Evolutionary conservation across 2,888 invertebrate species (phyloP), one percentile per base, ranked within the genome.

Genomic region (Trimorus sp.): DNA sequence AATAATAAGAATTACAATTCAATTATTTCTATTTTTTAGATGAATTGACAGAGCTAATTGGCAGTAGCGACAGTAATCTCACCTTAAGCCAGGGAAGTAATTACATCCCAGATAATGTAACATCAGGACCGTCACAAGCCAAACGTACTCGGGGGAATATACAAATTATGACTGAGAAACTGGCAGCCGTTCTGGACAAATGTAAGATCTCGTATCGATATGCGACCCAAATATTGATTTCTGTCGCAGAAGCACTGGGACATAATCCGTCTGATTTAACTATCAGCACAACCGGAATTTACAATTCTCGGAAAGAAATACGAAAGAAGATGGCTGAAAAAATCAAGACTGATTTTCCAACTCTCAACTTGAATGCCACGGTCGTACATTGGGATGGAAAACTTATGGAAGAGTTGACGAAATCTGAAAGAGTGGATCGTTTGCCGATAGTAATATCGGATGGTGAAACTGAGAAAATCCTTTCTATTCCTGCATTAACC

Each of bases 141-240:
- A 82, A 80, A 54, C 79, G 74, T 68, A 49, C 58, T 16, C 79
- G 80, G n/a, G 76, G 76, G 16, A 75, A 40, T 2, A 11, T 76
- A n/a, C 68, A 83, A 40, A 51, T 86, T 48, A 70, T 83, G 11
- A 82, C 76, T 49, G 76, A 79, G 60, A 84, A 81, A 84, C 53
- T 85, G 12, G 74, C 73, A 51, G 79, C 81, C 26, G 71, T 76
- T 42, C 62, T 85, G 12, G 84, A 85, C 58, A 84, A 83, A 74
- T 84, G 75, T 56, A 71, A 68, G 76, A 58, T 84, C 49, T 74
- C 66, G 14, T 62, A 84, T 56, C 63, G 79, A 63, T 74, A 85
- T 45, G 63, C 77, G 12, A 53, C 68, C 16, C 79, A 66, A 7
- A 26, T 84, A 58, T 76, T 83, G 26, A 60, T 65, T 49, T 66